These are phyloP conservation scores for Rhimphoctona megacephalus DNA, from an alignment of 2,888 invertebrate species.

Conservation along the genomic window DNA sequence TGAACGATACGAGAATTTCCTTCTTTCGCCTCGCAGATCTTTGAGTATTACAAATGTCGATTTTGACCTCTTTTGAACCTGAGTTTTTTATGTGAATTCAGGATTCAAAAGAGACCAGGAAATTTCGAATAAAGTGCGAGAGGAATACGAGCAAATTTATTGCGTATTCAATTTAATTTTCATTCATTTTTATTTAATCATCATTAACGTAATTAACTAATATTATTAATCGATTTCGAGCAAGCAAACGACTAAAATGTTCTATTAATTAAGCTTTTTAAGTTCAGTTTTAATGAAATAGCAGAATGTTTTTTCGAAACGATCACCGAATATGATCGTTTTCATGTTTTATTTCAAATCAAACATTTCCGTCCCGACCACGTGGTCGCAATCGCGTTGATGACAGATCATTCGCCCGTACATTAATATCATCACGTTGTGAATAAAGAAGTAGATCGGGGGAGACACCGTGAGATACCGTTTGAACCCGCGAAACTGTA, in stretches of 20 bases:
- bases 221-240: not conserved
- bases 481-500: constrained; percentile 72
- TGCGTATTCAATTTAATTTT: not conserved
- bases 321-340: not conserved
- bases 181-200: not conserved
- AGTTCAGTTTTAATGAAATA: not conserved
- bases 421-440: not conserved
- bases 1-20: not conserved
- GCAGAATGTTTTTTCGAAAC: not conserved
- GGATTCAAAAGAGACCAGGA: not conserved
- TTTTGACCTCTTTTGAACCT: not conserved
- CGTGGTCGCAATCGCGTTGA: constrained; percentile 36
- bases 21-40: constrained; percentile 8
- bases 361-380: constrained; percentile 18
- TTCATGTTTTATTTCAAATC: not conserved
- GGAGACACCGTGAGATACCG: constrained; percentile 60
- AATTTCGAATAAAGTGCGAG: not conserved
- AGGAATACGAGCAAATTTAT: not conserved
- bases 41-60: not conserved
- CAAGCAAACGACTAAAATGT: not conserved
- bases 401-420: constrained; percentile 36
- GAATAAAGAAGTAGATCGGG: not conserved
- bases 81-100: not conserved
- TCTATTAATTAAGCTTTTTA: not conserved
- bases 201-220: not conserved